Base-by-base conservation (phyloP, 2,797 vertebrate genomes). In the Leuciscus waleckii region DNA sequence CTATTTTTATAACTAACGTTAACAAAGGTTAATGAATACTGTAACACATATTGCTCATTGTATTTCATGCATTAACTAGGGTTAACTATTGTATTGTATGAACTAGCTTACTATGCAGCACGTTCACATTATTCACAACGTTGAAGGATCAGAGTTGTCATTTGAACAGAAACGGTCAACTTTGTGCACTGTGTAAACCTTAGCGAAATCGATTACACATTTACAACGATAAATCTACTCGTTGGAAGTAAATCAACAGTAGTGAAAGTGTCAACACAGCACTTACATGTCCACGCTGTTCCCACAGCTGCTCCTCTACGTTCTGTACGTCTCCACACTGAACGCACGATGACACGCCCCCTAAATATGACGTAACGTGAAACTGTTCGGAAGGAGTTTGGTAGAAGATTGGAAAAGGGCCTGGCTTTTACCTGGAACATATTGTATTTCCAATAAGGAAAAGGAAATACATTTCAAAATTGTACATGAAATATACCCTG, bases 201-300 rank as follows among this genome's bases (percentile, higher is more conserved):
- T 41, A 29, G 37, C 37, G 6, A 19, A 41, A 49, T 13, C 10
- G 16, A 19, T 43, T 69, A 2, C 26, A 10, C 11, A 9, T 68
- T 56, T 23, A 78, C n/a, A 84, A 46, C 16, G 43, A 41, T 32
- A 46, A 79, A 11, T 14, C 1, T 2, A 7, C n/a, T 13, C 51
- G 19, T 58, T 9, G 0, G 16, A 35, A n/a, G 0, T 58, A 43
- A 32, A 61, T 39, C 0, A 32, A 39, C 1, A 56, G 6, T 14
- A 14, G 37, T 32, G 19, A 73, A 58, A 76, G 8, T 41, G 9
- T 23, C 35, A 29, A 21, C 39, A 19, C 8, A 4, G 56, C 63
- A 85, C 77, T 85, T 26, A 85, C 83, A 85, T 85, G 68, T 23
- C 56, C 51, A 58, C 81, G 37, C 67, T 37, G 56, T 5, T 7